Conservation (phyloP, 2,797 vertebrate genomes). For the Bufotes viridis region DNA sequence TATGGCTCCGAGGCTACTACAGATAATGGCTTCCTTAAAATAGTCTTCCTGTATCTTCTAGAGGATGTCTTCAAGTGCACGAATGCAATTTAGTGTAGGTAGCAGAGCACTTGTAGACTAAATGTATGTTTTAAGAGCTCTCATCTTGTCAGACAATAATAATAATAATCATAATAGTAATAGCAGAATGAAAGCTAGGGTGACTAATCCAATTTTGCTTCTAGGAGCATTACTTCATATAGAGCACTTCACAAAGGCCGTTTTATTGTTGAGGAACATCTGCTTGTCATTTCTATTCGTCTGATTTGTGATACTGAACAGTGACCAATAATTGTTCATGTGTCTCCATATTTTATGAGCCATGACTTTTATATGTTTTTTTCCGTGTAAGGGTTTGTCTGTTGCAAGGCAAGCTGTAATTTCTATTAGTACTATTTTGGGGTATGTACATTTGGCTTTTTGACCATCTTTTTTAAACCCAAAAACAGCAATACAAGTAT, state of each 20-base stretch:
- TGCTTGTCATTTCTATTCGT: neutral
- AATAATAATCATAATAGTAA: conserved; percentile 18
- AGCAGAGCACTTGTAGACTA: neutral
- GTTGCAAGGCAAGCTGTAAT: no score
- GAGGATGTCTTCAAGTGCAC: neutral
- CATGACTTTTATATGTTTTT: no score
- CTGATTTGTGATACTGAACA: neutral
- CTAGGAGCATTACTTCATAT: neutral
- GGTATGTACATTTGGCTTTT: no score
- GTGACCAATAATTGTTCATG: no score
- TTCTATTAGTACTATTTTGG: no score
- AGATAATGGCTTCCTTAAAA: conserved; percentile 10
- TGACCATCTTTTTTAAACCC: no score
- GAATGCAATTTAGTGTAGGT: neutral
- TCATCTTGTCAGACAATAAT: neutral
- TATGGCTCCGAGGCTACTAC: neutral
- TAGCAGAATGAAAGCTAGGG: neutral
- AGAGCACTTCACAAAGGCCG: neutral
- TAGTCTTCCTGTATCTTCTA: neutral
- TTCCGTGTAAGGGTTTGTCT: no score
- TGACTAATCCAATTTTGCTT: neutral
- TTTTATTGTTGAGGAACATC: neutral
- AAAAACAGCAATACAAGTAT: no score
- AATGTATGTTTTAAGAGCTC: conserved; percentile 9
- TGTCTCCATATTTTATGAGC: no score